Base-by-base conservation (phyloP, 2,888 invertebrate species). In the Mesorhabditis spiculigera region DNA sequence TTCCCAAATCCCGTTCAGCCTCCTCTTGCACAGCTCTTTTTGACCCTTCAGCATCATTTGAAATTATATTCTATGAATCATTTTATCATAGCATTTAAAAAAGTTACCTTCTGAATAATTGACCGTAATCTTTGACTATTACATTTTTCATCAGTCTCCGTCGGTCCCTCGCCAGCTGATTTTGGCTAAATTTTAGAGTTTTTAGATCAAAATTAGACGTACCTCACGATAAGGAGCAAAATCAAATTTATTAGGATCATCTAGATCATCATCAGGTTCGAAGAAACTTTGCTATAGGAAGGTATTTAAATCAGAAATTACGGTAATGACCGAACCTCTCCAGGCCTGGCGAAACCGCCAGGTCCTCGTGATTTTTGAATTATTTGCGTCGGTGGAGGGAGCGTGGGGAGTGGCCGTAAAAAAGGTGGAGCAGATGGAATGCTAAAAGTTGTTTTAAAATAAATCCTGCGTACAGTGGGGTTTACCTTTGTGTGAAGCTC, bases 21-120 rank as follows among this genome's bases (percentile, higher is more conserved):
- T 76, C 74, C 45, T 71, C 72, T 70, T 85, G 85, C 4, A 85
- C 79, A 28, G 78, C 78, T 65, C 80, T 67, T 71, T 85, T 85
- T 2, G 83, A 83, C 3, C 78, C 75, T 67, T 85, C 85, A 4
- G 82, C 82, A 65, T 83, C 81, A 16, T 73, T 73, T 1, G 74
- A 67, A 4, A 78, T 75, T 45, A 78, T 78, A 66, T 78, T 78
- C 79, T 78, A 70, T n/a, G 73, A 66, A 58, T 41, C n/a, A 10
- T 28, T 16, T n/a, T 13, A 6, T 45, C 4, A 67, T 43, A n/a
- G 4, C 6, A 50, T 8, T 10, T 62, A 28, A 66, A 6, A 44
- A n/a, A 65, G 70, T 73, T 45, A 83, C 81, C 67, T 78, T 78
- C 65, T 81, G 74, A 28, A 83, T 83, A n/a, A 84, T 77, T 1